These are phyloP conservation scores for Corythaeola cristata DNA, from an alignment of 2,113 vertebrate species.

Conservation along the genomic window DNA sequence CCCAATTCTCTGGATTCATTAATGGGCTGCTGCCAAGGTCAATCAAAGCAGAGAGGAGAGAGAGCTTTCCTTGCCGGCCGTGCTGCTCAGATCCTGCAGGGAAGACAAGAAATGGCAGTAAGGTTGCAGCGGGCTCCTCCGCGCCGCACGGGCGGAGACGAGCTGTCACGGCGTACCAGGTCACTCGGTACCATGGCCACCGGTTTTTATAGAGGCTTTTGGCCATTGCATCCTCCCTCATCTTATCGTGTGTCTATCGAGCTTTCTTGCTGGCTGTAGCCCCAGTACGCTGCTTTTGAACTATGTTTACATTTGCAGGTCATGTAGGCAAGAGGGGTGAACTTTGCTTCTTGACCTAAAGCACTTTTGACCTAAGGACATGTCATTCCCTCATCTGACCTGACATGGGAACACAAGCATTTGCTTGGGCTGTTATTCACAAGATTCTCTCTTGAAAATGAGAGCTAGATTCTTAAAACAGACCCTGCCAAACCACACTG, in stretches of 20 bases:
- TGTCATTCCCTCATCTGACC: neutral
- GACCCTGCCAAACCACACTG: neutral
- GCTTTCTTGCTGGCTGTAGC: neutral
- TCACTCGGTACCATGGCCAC: accelerated
- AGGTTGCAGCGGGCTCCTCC: neutral
- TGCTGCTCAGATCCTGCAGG: neutral
- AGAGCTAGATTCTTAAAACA: neutral
- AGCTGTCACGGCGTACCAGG: accelerated
- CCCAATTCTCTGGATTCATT: neutral
- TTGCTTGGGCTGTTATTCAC: neutral
- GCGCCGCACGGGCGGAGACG: accelerated
- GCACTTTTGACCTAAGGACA: neutral
- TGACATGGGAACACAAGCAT: neutral
- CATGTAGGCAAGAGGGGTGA: neutral
- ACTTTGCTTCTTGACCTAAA: neutral
- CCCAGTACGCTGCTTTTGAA: neutral
- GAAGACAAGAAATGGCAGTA: accelerated
- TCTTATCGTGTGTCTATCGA: accelerated
- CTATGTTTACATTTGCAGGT: neutral
- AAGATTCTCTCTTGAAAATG: neutral
- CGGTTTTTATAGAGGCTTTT: neutral
- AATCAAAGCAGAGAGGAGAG: neutral
- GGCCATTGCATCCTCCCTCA: neutral
- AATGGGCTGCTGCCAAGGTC: neutral
- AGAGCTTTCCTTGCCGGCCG: neutral